Evolutionary conservation across 2,888 invertebrate species (phyloP).

Genomic region (Portevinia maculata): DNA sequence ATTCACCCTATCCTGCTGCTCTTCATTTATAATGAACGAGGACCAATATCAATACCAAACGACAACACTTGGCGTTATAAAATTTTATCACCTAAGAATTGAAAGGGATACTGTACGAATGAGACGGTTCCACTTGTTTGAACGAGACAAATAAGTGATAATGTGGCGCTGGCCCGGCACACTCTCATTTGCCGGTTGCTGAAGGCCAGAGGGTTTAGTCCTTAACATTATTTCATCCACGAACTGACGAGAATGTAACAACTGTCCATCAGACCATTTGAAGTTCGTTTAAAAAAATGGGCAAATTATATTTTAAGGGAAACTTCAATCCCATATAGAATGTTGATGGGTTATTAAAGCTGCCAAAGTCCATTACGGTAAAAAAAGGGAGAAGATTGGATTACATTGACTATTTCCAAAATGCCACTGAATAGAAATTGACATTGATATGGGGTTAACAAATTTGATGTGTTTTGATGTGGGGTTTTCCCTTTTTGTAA

Average conservation of each 20-base stretch:
- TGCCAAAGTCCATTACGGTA: conserved; percentile 56
- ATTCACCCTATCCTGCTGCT: not conserved
- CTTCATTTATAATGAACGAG: conserved; percentile 61
- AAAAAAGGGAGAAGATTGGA: conserved; percentile 37
- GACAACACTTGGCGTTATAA: conserved; percentile 64
- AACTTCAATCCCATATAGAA: not conserved
- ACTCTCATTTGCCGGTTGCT: conserved; percentile 3
- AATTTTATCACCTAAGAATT: conserved; percentile 69
- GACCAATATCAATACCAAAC: conserved; percentile 65
- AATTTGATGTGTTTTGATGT: conserved; percentile 52
- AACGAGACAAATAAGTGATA: conserved; percentile 65
- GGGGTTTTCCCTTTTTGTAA: conserved; percentile 33
- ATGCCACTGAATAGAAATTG: conserved; percentile 68
- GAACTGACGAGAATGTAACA: conserved; percentile 59
- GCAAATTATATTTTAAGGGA: conserved; percentile 33
- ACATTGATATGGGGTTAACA: conserved; percentile 61
- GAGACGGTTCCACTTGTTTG: conserved; percentile 32
- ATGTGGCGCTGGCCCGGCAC: conserved; percentile 18
- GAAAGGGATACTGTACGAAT: conserved; percentile 20
- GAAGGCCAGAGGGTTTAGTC: conserved; percentile 15
- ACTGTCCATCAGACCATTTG: conserved; percentile 65
- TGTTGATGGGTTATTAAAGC: not conserved
- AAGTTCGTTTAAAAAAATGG: conserved; percentile 40
- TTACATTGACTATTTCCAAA: conserved; percentile 67
- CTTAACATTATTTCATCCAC: conserved; percentile 49